These are phyloP conservation scores for Ptychadena robeensis DNA, from an alignment of 2,797 vertebrate genomes.

Conservation along the genomic window DNA sequence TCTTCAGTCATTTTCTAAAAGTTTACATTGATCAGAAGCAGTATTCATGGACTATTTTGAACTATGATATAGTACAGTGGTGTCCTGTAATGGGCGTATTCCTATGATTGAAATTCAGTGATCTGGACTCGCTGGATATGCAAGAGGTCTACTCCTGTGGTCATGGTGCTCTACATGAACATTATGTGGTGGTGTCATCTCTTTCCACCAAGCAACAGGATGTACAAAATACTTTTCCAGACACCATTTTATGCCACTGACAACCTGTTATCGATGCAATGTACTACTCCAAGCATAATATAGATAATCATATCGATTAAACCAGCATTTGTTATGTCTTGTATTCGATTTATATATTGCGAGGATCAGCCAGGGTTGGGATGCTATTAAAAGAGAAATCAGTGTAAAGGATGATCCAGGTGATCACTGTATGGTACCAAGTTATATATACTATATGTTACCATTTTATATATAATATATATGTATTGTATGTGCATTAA, in stretches of 20 bases:
- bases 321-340: background rate
- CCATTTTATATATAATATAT: no score
- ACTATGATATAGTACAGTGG: background rate
- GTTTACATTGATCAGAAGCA: background rate
- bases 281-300: background rate
- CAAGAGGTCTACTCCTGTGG: background rate
- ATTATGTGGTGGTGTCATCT: background rate
- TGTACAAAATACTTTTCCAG: background rate
- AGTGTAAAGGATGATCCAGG: conserved; percentile 28
- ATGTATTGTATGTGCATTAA: conserved; percentile 22
- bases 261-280: background rate
- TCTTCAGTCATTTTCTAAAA: background rate
- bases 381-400: conserved; percentile 13
- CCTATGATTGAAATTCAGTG: conserved; percentile 26
- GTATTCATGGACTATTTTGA: background rate
- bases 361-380: background rate
- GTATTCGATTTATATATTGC: background rate
- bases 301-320: background rate
- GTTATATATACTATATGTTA: no score
- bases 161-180: background rate
- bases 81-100: conserved; percentile 15
- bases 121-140: background rate
- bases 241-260: background rate
- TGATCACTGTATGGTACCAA: conserved; percentile 22
- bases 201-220: background rate